These are phyloP conservation scores for Campoplex capitator DNA, from an alignment of 2,888 invertebrate genomes.

Conservation along the genomic window DNA sequence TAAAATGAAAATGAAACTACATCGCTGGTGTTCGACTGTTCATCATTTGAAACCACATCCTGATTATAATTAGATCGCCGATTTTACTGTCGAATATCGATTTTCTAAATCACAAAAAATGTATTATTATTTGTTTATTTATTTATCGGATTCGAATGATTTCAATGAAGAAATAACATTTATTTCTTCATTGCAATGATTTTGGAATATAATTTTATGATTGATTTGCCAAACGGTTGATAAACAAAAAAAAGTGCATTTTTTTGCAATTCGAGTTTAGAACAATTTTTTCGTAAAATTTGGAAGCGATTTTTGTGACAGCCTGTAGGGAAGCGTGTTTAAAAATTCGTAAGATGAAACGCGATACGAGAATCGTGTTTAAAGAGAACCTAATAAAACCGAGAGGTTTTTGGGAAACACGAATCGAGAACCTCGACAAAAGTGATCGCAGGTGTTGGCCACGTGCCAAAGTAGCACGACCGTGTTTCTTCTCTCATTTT, in stretches of 20 bases:
- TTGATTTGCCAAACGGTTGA: not conserved
- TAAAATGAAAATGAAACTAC: constrained; percentile 30
- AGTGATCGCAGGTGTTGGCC: constrained; percentile 62
- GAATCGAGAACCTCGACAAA: constrained; percentile 28
- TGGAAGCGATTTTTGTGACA: not conserved
- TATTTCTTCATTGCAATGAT: not conserved
- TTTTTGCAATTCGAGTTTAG: not conserved
- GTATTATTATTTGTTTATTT: not conserved
- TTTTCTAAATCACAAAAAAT: not conserved
- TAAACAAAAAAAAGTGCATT: not conserved
- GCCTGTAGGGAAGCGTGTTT: not conserved
- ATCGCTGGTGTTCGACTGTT: not conserved
- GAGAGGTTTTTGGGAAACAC: constrained; percentile 29
- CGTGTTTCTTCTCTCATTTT: constrained; percentile 42
- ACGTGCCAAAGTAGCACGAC: constrained; percentile 55
- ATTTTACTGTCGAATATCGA: not conserved
- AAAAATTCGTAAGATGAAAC: constrained; percentile 10
- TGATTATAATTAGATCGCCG: not conserved
- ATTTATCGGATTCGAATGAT: not conserved
- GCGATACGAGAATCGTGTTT: constrained; percentile 12
- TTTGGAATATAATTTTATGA: not conserved
- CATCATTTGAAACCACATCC: not conserved
- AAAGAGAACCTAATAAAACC: constrained; percentile 3
- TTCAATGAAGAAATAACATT: not conserved
- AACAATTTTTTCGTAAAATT: not conserved